Evolutionary conservation across 2,888 invertebrate species (phyloP), one percentile per base, ranked within the genome.

Genomic region (Bellardia pandia): DNA sequence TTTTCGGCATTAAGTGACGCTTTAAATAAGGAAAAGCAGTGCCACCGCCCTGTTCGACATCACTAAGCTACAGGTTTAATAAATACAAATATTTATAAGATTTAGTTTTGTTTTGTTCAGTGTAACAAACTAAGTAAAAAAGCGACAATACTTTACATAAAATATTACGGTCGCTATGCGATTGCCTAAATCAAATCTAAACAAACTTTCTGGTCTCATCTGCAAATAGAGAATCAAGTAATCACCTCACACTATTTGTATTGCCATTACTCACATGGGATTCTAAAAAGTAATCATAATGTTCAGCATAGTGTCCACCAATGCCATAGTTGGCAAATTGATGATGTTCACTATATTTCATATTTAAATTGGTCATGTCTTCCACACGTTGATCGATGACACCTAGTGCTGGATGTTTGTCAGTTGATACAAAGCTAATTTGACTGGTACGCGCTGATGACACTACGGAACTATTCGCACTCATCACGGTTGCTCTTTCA

Each of bases 11-110:
- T 95, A 79, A 97, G 96, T 94, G 97, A 96, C 91, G 95, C 95
- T 1, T 97, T n/a, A 99, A 94, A 88, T 96, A 95, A 0, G 99
- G 98, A 94, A 99, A 99, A n/a, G 99, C 99, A 0, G 99, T 99
- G 8, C 98, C 98, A 14, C 99, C 99, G 2, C 99, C 99, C 92
- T 98, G 98, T 48, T 97, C 96, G 33, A 99, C 99, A 92, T 99
- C 98, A 83, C 97, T 97, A 96, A 99, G 97, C 98, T 99, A 92
- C 14, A 30, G 77, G 16, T 23, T 62, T 69, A 14, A 66, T 53
- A 51, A 33, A 2, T 58, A 37, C 40, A 14, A 11, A 48, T 30
- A 13, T 11, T 16, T 16, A 42, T 6, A 11, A 53, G 3, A 9
- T 62, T 51, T 30, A 77, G 33, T 51, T 51, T 9, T 13, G 2